A percentile compares a stretch with the other conserved stretches of the same genome.
Evolutionary conservation across 2,113 vertebrate species (phyloP).

Genomic region (Salvelinus fontinalis): DNA sequence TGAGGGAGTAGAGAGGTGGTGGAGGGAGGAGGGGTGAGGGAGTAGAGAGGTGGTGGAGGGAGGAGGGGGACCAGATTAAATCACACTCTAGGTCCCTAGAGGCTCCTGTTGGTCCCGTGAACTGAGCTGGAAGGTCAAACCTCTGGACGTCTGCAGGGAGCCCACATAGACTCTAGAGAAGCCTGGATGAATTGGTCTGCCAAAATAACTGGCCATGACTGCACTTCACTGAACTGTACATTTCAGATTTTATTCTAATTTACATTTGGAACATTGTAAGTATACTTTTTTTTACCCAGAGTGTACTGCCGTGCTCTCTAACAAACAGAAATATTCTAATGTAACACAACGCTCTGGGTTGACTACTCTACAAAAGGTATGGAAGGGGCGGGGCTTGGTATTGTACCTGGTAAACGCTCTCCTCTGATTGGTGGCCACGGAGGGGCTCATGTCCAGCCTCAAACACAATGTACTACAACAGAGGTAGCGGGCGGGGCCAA

Average conservation of each 20-base stretch:
- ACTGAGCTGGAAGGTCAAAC: conserved; percentile 53
- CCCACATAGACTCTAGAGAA: conserved; percentile 12
- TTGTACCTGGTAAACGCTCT: conserved; percentile 99
- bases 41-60: conserved; percentile 2
- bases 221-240: background rate
- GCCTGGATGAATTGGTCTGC: conserved; percentile 18
- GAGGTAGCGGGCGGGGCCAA: conserved; percentile 78
- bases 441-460: conserved; percentile 99
- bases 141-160: conserved; percentile 33
- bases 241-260: background rate
- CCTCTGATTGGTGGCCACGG: conserved; percentile 94
- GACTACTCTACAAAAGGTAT: conserved; percentile 21
- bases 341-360: background rate
- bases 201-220: conserved; percentile 35
- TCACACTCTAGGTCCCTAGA: conserved; percentile 45
- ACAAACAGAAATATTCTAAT: background rate
- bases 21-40: background rate
- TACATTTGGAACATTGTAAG: no score
- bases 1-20: background rate
- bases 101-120: conserved; percentile 44
- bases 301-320: background rate
- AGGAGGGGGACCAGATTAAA: conserved; percentile 45
- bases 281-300: background rate
- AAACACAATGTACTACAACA: conserved; percentile 99
- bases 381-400: conserved; percentile 58